Evolutionary conservation across 1,140 invertebrate genomes (phyloP), one percentile per base, ranked within the genome.

Genomic region (Caenorhabditis brenneri): DNA sequence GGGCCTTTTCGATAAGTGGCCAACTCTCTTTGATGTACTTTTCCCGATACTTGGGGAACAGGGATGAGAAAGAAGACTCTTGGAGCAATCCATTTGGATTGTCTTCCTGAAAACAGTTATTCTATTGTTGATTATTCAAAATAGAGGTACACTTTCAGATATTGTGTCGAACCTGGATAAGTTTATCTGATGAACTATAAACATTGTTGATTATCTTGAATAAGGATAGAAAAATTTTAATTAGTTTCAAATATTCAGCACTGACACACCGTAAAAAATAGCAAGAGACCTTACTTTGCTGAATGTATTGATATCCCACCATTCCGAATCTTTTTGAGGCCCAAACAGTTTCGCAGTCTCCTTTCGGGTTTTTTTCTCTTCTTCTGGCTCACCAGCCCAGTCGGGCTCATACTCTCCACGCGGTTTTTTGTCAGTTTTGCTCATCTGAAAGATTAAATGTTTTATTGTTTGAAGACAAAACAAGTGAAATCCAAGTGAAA

Each of bases 21-120:
- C 97, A 99, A 88, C 95, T 95, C 93, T 99, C 95, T 90, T 94
- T 94, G 19, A 99, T 91, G 91, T 99, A 99, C 88, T 96, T 94
- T 92, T 99, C 98, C 82, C 97, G 93, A 91, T 99, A 99, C 91
- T 96, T 95, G 90, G 93, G 98, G 89, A 95, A 96, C 29, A 95
- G 88, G 1, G 94, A 94, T 0, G 94, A 94, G 92, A 96, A 96
- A 0, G 94, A 94, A 88, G 94, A 95, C 90, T 95, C 94, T 86
- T 93, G 93, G 0, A 94, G 86, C 16, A 95, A 88, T 2, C 95
- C 95, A 93, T 86, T 46, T 7, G 95, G 95, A 92, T 97, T 98
- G 91, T 99, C 94, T 90, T 96, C 94, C 39, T 85, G 60, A 42
- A 84, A 79, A 46, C n/a, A n/a, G n/a, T n/a, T n/a, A n/a, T n/a